phyloP scores from a whole-genome alignment of 2,888 invertebrate species.

The Netelia virgata region DNA sequence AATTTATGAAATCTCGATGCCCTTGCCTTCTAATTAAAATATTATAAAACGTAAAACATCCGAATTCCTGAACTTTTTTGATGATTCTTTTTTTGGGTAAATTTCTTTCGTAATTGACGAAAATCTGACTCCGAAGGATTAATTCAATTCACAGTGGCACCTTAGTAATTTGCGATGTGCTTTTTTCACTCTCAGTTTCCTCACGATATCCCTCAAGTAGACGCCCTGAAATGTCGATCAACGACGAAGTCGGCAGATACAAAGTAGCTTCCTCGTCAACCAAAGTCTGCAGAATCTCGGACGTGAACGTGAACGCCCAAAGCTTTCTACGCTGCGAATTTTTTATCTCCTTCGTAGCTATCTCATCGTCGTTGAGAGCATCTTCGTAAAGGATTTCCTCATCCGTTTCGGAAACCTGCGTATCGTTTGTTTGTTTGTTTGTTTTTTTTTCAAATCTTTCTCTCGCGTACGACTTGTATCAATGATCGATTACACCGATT shows the following conservation, averaged over 20 bases:
- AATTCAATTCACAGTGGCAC: constrained; percentile 45
- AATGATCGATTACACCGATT: not conserved
- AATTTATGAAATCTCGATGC: not conserved
- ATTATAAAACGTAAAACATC: not conserved
- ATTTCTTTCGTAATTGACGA: not conserved
- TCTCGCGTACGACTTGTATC: constrained; percentile 9
- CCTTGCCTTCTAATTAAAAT: too few relatives aligned
- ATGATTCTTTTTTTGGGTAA: not conserved
- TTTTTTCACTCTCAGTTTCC: constrained; percentile 34
- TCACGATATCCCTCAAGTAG: constrained; percentile 21
- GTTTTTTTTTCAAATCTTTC: constrained; percentile 36
- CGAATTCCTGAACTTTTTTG: not conserved
- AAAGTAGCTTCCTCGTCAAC: constrained; percentile 79
- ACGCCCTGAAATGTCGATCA: constrained; percentile 14
- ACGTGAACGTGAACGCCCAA: constrained; percentile 80
- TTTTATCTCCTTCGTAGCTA: constrained; percentile 70
- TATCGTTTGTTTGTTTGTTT: constrained; percentile 49
- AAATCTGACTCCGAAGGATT: constrained; percentile 3
- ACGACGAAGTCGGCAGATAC: constrained; percentile 70
- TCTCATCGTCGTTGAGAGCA: constrained; percentile 44
- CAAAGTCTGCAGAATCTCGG: constrained; percentile 80
- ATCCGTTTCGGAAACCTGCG: constrained; percentile 65
- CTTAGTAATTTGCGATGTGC: constrained; percentile 35
- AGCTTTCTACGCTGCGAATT: constrained; percentile 77
- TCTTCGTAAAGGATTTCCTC: constrained; percentile 65